phyloP scores from a whole-genome alignment of 37 sponge, comb jelly and placozoan species.

The Agelas oroides region DNA sequence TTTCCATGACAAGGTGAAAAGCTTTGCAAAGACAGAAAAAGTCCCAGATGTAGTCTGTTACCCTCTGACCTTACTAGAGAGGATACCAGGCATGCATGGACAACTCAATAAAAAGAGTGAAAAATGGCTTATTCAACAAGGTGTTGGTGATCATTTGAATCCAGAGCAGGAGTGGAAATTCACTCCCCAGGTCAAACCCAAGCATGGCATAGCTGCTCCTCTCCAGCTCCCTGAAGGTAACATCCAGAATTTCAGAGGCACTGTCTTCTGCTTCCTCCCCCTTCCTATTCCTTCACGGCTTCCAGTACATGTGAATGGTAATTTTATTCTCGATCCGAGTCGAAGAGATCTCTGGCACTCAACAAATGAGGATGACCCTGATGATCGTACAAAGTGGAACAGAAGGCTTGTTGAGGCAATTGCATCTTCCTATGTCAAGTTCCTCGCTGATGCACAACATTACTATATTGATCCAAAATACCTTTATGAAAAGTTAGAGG shows the following conservation, averaged over 20 bases:
- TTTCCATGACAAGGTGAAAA: neutral
- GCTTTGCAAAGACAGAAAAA: neutral
- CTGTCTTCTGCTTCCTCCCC: slow-evolving; percentile 55
- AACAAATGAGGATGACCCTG: neutral
- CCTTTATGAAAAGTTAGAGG: no score
- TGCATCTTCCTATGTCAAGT: slow-evolving; percentile 46
- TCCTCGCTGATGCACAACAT: slow-evolving; percentile 2
- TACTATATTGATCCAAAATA: neutral
- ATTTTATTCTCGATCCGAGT: slow-evolving; percentile 40
- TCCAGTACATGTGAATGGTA: slow-evolving; percentile 63
- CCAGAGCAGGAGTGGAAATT: slow-evolving; percentile 6
- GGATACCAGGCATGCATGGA: neutral
- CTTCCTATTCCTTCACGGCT: slow-evolving; percentile 26
- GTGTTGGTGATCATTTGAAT: slow-evolving; percentile 3
- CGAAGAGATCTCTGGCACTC: slow-evolving; percentile 19
- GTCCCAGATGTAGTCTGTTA: neutral
- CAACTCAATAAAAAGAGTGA: neutral
- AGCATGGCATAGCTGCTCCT: slow-evolving; percentile 36
- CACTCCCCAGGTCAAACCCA: slow-evolving; percentile 1
- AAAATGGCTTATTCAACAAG: slow-evolving; percentile 24
- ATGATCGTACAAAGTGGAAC: slow-evolving; percentile 51
- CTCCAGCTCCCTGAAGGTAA: neutral
- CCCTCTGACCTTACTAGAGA: neutral
- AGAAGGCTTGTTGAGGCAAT: slow-evolving; percentile 21
- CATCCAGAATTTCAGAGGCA: neutral